Conservation (phyloP, 1,140 invertebrate species). For the Dendroctonus ponderosae region DNA sequence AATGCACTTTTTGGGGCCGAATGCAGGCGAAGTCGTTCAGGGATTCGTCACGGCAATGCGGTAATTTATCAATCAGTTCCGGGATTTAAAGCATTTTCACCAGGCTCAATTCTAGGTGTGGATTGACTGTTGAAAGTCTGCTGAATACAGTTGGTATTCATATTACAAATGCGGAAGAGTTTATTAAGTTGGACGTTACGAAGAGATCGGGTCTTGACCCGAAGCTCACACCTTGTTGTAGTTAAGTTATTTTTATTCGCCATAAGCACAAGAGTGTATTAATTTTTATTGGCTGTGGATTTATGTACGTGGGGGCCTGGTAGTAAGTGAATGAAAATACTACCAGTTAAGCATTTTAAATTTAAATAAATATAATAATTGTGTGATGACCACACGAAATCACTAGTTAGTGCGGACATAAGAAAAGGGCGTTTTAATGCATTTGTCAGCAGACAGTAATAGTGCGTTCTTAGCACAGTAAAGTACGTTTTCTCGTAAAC, state of each 20-base stretch:
- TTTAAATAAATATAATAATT: too few species aligned
- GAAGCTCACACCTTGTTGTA: slow-evolving; percentile 80
- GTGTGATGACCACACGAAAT: too few species aligned
- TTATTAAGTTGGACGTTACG: slow-evolving; percentile 74
- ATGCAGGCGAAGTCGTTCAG: slow-evolving; percentile 97
- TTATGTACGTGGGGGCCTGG: too few species aligned
- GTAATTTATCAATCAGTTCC: slow-evolving; percentile 53
- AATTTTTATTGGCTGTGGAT: too few species aligned
- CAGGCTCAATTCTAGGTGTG: slow-evolving; percentile 60
- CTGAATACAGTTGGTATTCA: slow-evolving; percentile 93
- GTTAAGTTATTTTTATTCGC: slow-evolving; percentile 54
- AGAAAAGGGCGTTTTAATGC: too few species aligned
- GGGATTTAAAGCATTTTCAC: neutral
- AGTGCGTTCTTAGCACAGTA: too few species aligned
- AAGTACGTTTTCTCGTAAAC: too few species aligned
- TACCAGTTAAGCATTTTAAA: too few species aligned
- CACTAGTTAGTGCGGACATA: too few species aligned
- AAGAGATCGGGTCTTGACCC: slow-evolving; percentile 80
- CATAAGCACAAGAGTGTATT: too few species aligned
- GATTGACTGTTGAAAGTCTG: slow-evolving; percentile 85
- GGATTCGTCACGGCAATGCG: slow-evolving; percentile 85
- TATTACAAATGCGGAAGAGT: slow-evolving; percentile 92
- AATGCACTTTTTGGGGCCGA: slow-evolving; percentile 92
- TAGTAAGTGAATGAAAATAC: too few species aligned
- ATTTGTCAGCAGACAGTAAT: too few species aligned